These are phyloP conservation scores for Prietella phreatophila DNA, from an alignment of 2,113 vertebrate genomes.

Conservation along the genomic window DNA sequence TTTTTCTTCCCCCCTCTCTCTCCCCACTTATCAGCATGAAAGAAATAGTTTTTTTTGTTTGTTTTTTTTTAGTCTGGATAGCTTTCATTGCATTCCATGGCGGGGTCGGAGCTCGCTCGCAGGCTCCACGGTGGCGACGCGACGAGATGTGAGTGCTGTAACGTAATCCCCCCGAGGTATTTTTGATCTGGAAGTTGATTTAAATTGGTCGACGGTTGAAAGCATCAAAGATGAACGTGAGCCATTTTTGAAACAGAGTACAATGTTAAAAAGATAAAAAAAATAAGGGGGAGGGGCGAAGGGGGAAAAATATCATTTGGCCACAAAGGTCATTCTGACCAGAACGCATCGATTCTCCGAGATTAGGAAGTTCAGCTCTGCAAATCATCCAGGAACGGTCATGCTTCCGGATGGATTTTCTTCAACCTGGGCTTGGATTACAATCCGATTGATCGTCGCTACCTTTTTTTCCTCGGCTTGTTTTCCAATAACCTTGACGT, in stretches of 20 bases:
- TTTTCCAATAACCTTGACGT: slow-evolving; percentile 35
- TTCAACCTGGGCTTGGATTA: slow-evolving; percentile 50
- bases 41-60: neutral
- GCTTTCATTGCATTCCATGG: neutral
- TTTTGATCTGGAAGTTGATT: slow-evolving; percentile 55
- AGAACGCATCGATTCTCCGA: slow-evolving; percentile 47
- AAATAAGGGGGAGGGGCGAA: slow-evolving; percentile 11
- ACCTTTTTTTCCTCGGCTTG: neutral
- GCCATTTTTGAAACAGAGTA: slow-evolving; percentile 53
- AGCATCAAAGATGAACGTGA: slow-evolving; percentile 48
- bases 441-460: slow-evolving; percentile 33
- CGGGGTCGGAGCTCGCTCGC: neutral
- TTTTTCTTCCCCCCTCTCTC: neutral
- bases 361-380: slow-evolving; percentile 37
- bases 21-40: neutral
- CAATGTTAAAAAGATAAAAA: neutral
- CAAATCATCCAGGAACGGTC: slow-evolving; percentile 18
- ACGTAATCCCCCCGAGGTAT: slow-evolving; percentile 54
- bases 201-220: slow-evolving; percentile 52
- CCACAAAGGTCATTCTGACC: slow-evolving; percentile 55
- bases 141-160: slow-evolving; percentile 43
- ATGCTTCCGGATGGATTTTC: slow-evolving; percentile 43
- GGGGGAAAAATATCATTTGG: slow-evolving; percentile 46
- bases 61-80: neutral
- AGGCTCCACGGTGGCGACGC: slow-evolving; percentile 44